Evolutionary conservation across 2,113 vertebrate species (phyloP), one percentile per base, ranked within the genome.

Genomic region (Erythrocercus mccallii): DNA sequence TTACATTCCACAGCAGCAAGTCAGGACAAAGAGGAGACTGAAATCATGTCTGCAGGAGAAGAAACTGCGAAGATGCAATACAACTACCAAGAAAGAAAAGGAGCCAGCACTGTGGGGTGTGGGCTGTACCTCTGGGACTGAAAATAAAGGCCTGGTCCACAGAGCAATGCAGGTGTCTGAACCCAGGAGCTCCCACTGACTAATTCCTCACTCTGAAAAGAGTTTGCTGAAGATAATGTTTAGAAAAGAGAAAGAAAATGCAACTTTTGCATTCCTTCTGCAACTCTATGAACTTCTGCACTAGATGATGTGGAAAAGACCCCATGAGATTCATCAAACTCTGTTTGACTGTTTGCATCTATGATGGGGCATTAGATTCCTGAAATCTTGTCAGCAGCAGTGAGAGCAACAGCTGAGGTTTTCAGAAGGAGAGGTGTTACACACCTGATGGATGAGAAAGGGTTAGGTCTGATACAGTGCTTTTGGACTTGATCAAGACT

Each of bases 1-100:
- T 79, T 38, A 88, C 68, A 91, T 96, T 95, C 92, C 74, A 85
- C 68, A 82, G 68, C 42, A 96, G 65, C 94, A 95, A 95, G 92
- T 95, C 85, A 91, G 86, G 66, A 82, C 95, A 97, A 88, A 88
- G 80, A 96, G 51, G 21, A 88, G 69, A 37, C 38, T 86, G 71
- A 92, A 92, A 91, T 51, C 64, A 21, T 47, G 65, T 92, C 85
- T 94, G 62, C 86, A 90, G 88, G 77, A 95, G 82, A 65, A 88
- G 45, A 86, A 86, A 85, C 88, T 95, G 95, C 60, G 57, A 87
- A 94, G 91, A 51, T 88, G 80, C 57, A 92, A 90, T 70, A 64
- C 58, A 64, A 65, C 69, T 92, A 92, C 33, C n/a, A 80, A 64
- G 71, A 81, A 15, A 94, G 81, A 81, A 85, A 94, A 78, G 69